These are phyloP conservation scores for Trachops cirrhosus DNA, from an alignment of 2,797 vertebrate genomes.

Conservation along the genomic window DNA sequence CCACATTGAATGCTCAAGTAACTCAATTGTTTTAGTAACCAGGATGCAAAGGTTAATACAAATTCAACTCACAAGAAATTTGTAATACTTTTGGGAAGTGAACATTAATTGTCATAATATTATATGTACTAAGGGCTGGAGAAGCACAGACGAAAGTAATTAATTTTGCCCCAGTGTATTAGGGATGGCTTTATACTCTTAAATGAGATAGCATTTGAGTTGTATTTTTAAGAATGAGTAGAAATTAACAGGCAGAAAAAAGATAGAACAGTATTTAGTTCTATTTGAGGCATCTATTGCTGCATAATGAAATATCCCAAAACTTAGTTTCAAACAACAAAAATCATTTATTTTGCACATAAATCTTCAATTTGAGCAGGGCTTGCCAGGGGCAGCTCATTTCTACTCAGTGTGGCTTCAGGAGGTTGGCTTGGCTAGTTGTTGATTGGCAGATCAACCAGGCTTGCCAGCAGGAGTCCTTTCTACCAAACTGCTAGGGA, in stretches of 20 bases:
- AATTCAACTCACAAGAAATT: background rate
- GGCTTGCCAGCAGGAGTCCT: background rate
- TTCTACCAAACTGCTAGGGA: background rate
- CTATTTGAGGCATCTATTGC: background rate
- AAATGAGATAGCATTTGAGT: background rate
- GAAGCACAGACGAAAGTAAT: background rate
- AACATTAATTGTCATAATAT: background rate
- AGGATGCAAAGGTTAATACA: background rate
- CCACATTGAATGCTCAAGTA: background rate
- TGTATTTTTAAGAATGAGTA: slow-evolving; percentile 3
- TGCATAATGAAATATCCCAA: background rate
- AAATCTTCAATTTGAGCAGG: background rate
- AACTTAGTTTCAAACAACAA: background rate
- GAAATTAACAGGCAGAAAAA: background rate
- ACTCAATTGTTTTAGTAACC: background rate
- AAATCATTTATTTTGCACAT: background rate
- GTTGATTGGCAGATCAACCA: background rate
- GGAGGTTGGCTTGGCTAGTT: background rate
- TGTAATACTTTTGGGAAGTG: background rate
- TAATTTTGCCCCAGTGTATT: background rate
- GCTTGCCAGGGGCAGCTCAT: background rate
- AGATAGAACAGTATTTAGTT: background rate
- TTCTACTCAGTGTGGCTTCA: background rate
- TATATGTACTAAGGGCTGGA: background rate
- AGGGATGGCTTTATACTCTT: background rate